Percentiles rank a stretch among this genome's conserved stretches.
These are phyloP conservation scores for Pluvianellus socialis DNA, from an alignment of 2,113 vertebrate species.

Conservation along the genomic window DNA sequence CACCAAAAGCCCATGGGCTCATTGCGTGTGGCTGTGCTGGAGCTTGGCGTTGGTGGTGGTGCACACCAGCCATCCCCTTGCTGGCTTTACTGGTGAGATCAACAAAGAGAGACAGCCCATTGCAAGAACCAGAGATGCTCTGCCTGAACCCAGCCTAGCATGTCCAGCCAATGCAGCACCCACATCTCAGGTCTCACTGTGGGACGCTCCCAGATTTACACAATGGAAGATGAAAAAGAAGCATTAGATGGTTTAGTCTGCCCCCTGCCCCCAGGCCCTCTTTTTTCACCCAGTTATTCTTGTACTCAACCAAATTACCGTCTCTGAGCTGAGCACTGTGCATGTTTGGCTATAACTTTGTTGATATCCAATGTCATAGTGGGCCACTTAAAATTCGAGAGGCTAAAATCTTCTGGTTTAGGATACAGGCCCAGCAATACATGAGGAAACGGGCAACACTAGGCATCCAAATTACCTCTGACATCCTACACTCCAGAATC, in stretches of 20 bases:
- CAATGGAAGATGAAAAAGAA: background rate
- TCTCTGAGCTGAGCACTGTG: background rate
- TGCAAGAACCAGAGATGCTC: background rate
- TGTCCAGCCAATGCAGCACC: background rate
- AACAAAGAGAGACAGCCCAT: background rate
- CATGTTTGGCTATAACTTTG: background rate
- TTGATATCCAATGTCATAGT: background rate
- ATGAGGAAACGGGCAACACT: background rate
- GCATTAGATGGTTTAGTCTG: background rate
- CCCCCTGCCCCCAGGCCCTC: background rate
- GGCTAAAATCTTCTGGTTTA: background rate
- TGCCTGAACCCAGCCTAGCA: background rate
- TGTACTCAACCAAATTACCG: background rate
- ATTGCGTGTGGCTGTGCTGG: rapidly evolving
- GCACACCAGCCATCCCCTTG: background rate
- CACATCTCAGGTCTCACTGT: background rate
- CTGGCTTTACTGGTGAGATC: background rate
- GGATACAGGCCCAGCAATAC: background rate
- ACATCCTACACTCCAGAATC: background rate
- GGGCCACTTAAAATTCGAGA: background rate
- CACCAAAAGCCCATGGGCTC: background rate
- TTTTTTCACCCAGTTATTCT: background rate
- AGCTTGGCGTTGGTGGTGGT: background rate
- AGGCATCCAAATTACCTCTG: background rate
- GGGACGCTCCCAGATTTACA: background rate